phyloP scores from a whole-genome alignment of 2,888 invertebrate species.

The Fragum sueziense region DNA sequence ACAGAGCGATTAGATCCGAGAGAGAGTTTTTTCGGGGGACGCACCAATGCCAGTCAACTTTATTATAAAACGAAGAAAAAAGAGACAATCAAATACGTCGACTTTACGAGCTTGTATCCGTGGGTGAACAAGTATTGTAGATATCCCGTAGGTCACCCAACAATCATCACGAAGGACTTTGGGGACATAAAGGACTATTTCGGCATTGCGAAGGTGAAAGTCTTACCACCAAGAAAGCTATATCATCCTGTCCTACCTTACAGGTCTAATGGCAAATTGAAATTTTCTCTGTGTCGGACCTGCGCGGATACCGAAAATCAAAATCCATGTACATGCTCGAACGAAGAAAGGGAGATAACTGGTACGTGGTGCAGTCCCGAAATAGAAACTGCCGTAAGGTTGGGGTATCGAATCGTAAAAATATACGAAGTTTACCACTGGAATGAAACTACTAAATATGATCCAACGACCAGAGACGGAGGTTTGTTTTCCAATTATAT shows the following conservation, averaged over 20 bases:
- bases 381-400: constrained; percentile 61
- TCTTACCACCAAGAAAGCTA: constrained; percentile 36
- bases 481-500: constrained; percentile 75
- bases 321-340: constrained; percentile 71
- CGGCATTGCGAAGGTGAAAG: constrained; percentile 44
- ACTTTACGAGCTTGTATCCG: constrained; percentile 57
- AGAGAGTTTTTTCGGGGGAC: constrained; percentile 70
- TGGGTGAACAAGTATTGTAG: constrained; percentile 63
- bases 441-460: constrained; percentile 54
- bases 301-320: constrained; percentile 61
- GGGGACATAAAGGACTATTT: constrained; percentile 37
- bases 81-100: constrained; percentile 64
- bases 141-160: constrained; percentile 69
- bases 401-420: constrained; percentile 75
- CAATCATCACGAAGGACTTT: constrained; percentile 44
- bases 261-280: constrained; percentile 70
- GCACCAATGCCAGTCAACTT: constrained; percentile 65
- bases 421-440: constrained; percentile 77
- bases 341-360: constrained; percentile 64
- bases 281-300: constrained; percentile 78
- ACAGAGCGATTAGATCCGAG: constrained; percentile 50
- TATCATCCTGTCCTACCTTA: constrained; percentile 66
- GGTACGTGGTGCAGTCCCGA: constrained; percentile 80
- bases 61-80: constrained; percentile 42
- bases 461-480: constrained; percentile 40